These are phyloP conservation scores for Pachyramphus minor DNA, from an alignment of 2,113 vertebrate species.

Conservation along the genomic window DNA sequence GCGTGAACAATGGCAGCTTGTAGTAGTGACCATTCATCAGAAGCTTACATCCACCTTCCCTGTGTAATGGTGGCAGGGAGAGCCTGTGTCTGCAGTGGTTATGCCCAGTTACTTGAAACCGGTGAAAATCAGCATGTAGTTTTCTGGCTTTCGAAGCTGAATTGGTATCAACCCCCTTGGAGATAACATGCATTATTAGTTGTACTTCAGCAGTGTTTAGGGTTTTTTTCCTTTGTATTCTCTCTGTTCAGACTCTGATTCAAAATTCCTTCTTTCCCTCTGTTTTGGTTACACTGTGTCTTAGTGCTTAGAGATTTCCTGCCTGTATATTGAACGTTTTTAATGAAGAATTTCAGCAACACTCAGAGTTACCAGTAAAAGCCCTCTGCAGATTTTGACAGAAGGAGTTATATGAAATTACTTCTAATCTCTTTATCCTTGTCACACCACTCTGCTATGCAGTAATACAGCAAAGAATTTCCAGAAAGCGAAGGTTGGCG, in stretches of 20 bases:
- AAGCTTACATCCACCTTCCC: not conserved
- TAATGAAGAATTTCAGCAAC: conserved; percentile 28
- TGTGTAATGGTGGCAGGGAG: not conserved
- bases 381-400: conserved; percentile 43
- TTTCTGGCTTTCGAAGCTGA: not conserved
- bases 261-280: not conserved
- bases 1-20: not conserved
- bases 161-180: not conserved
- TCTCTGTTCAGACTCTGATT: not conserved
- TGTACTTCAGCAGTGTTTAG: not conserved
- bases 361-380: not conserved
- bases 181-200: not conserved
- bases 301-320: conserved; percentile 15
- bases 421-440: conserved; percentile 79
- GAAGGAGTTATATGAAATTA: conserved; percentile 71
- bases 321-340: not conserved
- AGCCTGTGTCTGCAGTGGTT: not conserved
- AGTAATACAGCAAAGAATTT: conserved; percentile 85
- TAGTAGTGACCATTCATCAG: not conserved
- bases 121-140: not conserved
- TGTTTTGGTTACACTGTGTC: conserved; percentile 5
- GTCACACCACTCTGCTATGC: conserved; percentile 77
- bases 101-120: not conserved
- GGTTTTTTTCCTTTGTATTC: not conserved
- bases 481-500: conserved; percentile 53